A percentile compares a stretch with the other conserved stretches of the same genome.
phyloP scores from a whole-genome alignment of 2,888 invertebrate genomes.

The Eustalomyia histrio region DNA sequence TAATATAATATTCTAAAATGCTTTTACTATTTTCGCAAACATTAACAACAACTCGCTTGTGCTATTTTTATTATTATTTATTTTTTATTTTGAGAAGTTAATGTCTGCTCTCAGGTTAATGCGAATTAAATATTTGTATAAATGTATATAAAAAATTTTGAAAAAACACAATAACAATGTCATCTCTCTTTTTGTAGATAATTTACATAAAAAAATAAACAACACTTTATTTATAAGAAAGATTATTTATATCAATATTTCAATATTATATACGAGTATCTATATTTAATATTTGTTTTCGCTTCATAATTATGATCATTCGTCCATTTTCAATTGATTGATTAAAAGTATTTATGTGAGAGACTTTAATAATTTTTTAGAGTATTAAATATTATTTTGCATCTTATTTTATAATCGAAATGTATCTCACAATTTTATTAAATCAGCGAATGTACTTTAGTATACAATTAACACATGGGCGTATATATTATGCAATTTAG shows the following conservation, averaged over 20 bases:
- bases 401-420: constrained; percentile 39
- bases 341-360: background rate
- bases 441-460: background rate
- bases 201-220: too few relatives aligned
- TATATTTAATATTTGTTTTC: background rate
- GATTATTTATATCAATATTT: too few relatives aligned
- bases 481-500: too few relatives aligned
- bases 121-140: background rate
- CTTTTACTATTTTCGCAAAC: background rate
- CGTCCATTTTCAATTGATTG: background rate
- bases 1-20: too few relatives aligned
- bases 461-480: too few relatives aligned
- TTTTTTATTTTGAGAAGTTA: background rate
- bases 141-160: background rate
- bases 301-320: background rate
- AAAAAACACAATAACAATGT: background rate
- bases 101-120: background rate
- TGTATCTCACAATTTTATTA: constrained; percentile 43
- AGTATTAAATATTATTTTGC: constrained; percentile 2
- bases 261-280: background rate
- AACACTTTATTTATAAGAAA: too few relatives aligned
- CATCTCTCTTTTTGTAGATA: too few relatives aligned
- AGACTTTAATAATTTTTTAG: too few relatives aligned
- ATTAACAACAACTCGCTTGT: background rate
- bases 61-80: background rate